A percentile compares a stretch with the other conserved stretches of the same genome.
Evolutionary conservation across 1,140 invertebrate genomes (phyloP).

Genomic region (Coenobita brevimanus): DNA sequence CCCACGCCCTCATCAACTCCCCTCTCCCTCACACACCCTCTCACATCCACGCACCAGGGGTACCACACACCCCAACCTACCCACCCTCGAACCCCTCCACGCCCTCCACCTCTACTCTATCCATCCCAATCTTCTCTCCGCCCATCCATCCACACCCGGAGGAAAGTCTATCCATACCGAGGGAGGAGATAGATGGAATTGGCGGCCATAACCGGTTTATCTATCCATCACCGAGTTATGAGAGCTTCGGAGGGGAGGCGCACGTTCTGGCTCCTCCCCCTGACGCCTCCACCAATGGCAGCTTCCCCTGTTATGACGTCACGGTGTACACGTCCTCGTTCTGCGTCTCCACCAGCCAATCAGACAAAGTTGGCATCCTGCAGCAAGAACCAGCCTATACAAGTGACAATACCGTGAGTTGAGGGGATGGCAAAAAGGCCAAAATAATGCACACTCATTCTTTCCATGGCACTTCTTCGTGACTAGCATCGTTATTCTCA

Average conservation of each 20-base stretch:
- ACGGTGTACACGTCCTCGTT: constrained; percentile 56
- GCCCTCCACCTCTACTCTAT: neutral
- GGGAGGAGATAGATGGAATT: neutral
- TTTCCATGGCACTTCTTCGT: too few species aligned
- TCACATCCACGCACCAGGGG: neutral
- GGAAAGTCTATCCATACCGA: neutral
- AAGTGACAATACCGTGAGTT: too few species aligned
- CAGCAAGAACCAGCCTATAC: too few species aligned
- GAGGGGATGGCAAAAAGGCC: too few species aligned
- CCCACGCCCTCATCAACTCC: neutral
- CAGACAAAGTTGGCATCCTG: too few species aligned
- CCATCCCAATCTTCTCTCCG: neutral
- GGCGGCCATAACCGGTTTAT: constrained; percentile 11
- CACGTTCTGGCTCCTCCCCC: neutral
- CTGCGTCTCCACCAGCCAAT: constrained; percentile 47
- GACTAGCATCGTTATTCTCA: too few species aligned
- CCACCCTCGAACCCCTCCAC: neutral
- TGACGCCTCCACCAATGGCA: constrained; percentile 31
- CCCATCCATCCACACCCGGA: neutral
- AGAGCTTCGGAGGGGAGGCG: constrained; percentile 32
- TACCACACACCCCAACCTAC: constrained; percentile 68
- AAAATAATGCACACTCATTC: too few species aligned
- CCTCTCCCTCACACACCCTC: neutral
- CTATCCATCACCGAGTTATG: constrained; percentile 26
- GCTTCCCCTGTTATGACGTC: constrained; percentile 40